Percentiles rank a stretch among this genome's conserved stretches.
These are phyloP conservation scores for Nyctalus aviator DNA, from an alignment of 2,797 vertebrate species.

Conservation along the genomic window DNA sequence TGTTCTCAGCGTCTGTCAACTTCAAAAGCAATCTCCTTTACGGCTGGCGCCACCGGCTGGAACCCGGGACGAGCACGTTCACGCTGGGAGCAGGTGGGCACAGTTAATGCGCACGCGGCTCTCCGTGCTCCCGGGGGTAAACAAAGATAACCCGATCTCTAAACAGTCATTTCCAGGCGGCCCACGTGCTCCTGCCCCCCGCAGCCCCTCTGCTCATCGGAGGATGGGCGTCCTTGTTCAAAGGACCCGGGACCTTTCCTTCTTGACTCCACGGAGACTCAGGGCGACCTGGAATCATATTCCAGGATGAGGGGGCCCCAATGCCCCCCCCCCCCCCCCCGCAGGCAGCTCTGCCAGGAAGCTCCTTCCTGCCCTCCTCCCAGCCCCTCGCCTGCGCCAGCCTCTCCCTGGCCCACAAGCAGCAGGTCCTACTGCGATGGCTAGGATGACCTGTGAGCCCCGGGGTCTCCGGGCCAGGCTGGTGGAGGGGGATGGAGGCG, in stretches of 20 bases:
- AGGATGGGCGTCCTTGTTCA: background rate
- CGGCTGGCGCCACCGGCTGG: background rate
- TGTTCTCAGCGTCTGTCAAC: conserved; percentile 3
- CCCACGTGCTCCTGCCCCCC: rapidly evolving
- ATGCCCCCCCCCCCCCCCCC: background rate
- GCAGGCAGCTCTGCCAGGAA: background rate
- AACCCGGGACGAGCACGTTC: background rate
- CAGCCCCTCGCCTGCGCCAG: background rate
- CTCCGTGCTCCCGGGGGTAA: background rate
- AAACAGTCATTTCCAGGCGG: background rate
- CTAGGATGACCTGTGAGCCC: background rate
- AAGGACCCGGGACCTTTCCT: background rate
- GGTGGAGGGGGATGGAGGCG: background rate
- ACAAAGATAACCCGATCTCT: conserved; percentile 33
- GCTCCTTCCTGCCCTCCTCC: background rate
- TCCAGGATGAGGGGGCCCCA: background rate
- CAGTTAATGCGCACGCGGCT: background rate
- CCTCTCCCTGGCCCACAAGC: background rate
- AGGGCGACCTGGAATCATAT: background rate
- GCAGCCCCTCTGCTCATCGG: too few species aligned
- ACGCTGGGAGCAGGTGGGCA: conserved; percentile 52
- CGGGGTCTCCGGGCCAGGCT: background rate
- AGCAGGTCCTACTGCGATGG: background rate
- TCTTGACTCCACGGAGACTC: background rate
- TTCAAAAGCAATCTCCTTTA: conserved; percentile 50